phyloP scores from a whole-genome alignment of 2,888 invertebrate genomes.

The Caenorhabditis plicata region DNA sequence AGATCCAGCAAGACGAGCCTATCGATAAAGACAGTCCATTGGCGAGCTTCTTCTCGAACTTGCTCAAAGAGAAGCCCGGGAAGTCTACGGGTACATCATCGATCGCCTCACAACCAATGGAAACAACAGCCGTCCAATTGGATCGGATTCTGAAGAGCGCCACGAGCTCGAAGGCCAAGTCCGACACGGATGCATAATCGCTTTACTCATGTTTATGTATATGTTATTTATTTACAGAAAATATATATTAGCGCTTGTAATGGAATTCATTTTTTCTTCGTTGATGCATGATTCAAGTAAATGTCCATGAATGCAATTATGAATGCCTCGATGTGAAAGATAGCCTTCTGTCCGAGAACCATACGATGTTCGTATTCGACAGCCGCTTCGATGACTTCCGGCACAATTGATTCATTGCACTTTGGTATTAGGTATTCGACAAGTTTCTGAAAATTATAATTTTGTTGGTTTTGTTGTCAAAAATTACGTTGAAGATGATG shows the following conservation, averaged over 20 bases:
- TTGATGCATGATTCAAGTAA: slow-evolving; percentile 69
- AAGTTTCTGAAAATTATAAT: slow-evolving; percentile 19
- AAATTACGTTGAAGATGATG: slow-evolving; percentile 83
- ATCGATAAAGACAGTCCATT: slow-evolving; percentile 52
- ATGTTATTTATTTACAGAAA: no score
- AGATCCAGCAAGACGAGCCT: slow-evolving; percentile 30
- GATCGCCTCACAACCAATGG: slow-evolving; percentile 6
- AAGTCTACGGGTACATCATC: slow-evolving; percentile 13
- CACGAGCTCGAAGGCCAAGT: slow-evolving; percentile 13
- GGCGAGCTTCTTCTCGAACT: slow-evolving; percentile 61
- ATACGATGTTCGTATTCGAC: slow-evolving; percentile 89
- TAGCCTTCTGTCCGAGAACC: slow-evolving; percentile 79
- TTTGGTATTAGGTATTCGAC: slow-evolving; percentile 77
- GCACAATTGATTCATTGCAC: slow-evolving; percentile 80
- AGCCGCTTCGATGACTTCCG: slow-evolving; percentile 80
- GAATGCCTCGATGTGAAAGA: slow-evolving; percentile 96
- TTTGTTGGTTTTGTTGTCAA: neutral
- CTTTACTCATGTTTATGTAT: no score
- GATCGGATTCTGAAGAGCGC: slow-evolving; percentile 36
- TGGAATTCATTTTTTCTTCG: no score
- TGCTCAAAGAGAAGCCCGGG: slow-evolving; percentile 51
- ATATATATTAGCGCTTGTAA: no score
- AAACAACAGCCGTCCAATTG: slow-evolving; percentile 29
- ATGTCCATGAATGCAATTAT: slow-evolving; percentile 92
- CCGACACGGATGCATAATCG: slow-evolving; percentile 25